These are phyloP conservation scores for Epinephelus cyanopodus DNA, from an alignment of 2,113 vertebrate species.

Conservation along the genomic window DNA sequence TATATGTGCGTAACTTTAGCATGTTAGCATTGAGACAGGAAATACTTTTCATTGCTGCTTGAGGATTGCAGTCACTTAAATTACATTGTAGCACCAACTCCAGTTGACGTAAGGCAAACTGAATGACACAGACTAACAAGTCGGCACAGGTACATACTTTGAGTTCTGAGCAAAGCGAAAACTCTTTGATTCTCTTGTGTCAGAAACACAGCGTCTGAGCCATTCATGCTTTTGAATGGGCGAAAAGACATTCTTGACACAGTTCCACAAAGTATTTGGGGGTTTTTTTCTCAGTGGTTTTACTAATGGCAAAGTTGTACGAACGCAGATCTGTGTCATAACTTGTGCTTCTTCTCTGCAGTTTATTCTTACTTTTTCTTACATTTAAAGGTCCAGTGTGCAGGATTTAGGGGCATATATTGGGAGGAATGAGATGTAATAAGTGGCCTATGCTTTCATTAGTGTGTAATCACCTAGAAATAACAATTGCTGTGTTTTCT, in stretches of 20 bases:
- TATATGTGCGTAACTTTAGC: background rate
- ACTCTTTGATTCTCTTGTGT: background rate
- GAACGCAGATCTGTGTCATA: background rate
- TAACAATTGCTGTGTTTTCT: too few species aligned
- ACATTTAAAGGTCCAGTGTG: background rate
- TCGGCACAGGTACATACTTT: background rate
- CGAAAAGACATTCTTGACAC: background rate
- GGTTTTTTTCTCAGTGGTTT: background rate
- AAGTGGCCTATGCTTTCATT: too few species aligned
- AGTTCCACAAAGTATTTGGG: background rate
- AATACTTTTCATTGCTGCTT: background rate
- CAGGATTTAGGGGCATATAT: too few species aligned
- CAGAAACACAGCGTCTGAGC: background rate
- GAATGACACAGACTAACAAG: background rate
- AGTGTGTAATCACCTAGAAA: too few species aligned
- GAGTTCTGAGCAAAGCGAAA: background rate
- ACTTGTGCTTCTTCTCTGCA: too few species aligned
- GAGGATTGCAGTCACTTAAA: slow-evolving; percentile 3
- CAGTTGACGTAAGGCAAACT: background rate
- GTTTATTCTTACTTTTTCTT: background rate
- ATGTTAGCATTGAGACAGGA: background rate
- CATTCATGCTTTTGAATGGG: background rate
- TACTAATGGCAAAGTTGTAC: background rate
- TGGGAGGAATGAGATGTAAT: too few species aligned
- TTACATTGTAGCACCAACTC: background rate